Conservation (phyloP, 2,888 invertebrate genomes). For the Melitaea athalia region DNA sequence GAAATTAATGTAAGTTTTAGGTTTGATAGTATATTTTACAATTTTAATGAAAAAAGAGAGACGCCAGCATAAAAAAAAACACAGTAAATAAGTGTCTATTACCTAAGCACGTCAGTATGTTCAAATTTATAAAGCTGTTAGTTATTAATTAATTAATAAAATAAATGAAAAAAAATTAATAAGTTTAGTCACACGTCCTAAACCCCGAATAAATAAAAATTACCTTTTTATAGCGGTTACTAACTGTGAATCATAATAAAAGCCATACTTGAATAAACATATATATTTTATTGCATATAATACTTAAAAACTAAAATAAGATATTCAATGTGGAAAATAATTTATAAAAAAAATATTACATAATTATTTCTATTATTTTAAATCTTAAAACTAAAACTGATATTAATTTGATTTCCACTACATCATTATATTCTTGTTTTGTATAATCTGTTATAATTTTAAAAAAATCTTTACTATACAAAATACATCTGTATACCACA, state of each 20-base stretch:
- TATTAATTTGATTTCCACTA: no score
- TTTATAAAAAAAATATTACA: background rate
- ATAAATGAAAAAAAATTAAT: no score
- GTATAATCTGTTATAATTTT: no score
- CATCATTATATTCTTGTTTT: no score
- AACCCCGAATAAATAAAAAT: constrained; percentile 28
- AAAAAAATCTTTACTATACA: no score
- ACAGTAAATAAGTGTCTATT: no score
- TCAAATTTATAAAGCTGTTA: constrained; percentile 5
- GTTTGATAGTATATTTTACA: no score
- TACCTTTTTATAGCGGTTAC: constrained; percentile 35
- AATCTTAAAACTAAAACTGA: background rate
- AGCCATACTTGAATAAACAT: constrained; percentile 34
- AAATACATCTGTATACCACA: no score
- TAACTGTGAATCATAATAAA: constrained; percentile 39
- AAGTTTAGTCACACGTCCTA: constrained; percentile 31
- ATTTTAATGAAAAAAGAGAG: no score
- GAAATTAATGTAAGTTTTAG: no score
- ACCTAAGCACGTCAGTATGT: background rate
- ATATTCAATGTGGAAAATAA: background rate
- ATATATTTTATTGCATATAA: constrained; percentile 22
- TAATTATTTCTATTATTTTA: background rate
- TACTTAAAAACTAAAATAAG: background rate
- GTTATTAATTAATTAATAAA: constrained; percentile 7
- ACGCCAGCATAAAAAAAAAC: no score